Conservation (phyloP, 2,113 vertebrate species). For the Pseudopipra pipra region DNA sequence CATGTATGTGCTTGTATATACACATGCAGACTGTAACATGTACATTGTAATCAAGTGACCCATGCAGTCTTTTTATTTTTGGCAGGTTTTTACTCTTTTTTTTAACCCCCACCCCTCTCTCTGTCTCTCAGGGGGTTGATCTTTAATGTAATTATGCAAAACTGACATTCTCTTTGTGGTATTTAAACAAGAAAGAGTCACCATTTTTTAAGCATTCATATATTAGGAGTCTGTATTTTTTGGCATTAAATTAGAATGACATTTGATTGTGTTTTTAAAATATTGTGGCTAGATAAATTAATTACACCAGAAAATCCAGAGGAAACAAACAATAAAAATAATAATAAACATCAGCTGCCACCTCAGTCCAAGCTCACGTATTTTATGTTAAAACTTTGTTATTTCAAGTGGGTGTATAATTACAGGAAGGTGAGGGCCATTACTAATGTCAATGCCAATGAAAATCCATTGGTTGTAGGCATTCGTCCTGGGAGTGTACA, state of each 20-base stretch:
- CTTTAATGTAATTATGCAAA: slow-evolving; percentile 71
- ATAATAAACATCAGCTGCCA: slow-evolving; percentile 4
- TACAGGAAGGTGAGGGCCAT: neutral
- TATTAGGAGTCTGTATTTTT: slow-evolving; percentile 62
- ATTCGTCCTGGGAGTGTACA: rapidly evolving
- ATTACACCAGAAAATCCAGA: slow-evolving; percentile 42
- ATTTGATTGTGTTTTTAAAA: slow-evolving; percentile 61
- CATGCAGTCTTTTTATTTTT: slow-evolving; percentile 57
- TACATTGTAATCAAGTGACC: slow-evolving; percentile 48
- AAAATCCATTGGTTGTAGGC: neutral
- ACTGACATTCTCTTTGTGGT: slow-evolving; percentile 58
- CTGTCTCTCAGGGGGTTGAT: slow-evolving; percentile 4
- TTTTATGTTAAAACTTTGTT: neutral
- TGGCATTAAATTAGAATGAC: slow-evolving; percentile 64
- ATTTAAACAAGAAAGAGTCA: slow-evolving; percentile 36
- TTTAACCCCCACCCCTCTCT: neutral
- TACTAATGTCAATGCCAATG: neutral
- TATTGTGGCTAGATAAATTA: slow-evolving; percentile 62
- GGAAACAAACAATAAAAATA: slow-evolving; percentile 46
- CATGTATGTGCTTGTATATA: slow-evolving; percentile 14
- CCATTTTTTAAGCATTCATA: slow-evolving; percentile 59
- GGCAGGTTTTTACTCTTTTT: slow-evolving; percentile 33
- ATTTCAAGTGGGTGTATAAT: neutral
- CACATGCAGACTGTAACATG: neutral
- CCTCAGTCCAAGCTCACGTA: neutral